Conservation (phyloP, 2,888 invertebrate genomes). For the Drosophila mercatorum region DNA sequence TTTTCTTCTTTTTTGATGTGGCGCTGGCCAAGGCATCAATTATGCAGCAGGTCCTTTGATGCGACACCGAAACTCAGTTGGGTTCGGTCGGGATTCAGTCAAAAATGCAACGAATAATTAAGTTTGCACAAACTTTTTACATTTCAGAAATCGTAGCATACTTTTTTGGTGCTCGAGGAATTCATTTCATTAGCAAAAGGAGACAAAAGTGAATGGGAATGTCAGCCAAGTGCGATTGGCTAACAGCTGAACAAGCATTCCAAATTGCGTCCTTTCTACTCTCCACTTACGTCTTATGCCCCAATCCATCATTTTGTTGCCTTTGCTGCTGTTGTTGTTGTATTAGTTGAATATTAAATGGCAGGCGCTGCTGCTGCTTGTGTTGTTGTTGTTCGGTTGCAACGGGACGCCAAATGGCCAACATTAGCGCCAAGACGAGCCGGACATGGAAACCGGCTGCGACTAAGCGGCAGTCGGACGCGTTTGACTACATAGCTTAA, state of each 20-base stretch:
- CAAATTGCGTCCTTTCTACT: not conserved
- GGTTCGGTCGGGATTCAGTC: constrained; percentile 10
- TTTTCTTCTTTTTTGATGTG: not conserved
- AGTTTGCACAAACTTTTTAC: constrained; percentile 16
- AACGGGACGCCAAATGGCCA: constrained; percentile 37
- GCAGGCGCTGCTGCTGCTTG: constrained; percentile 21
- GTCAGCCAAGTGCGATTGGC: constrained; percentile 10
- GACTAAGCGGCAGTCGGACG: constrained; percentile 14
- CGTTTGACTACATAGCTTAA: constrained; percentile 12
- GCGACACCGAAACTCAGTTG: constrained; percentile 10
- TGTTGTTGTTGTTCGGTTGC: constrained; percentile 10
- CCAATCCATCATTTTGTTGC: constrained; percentile 89
- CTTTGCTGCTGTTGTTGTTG: constrained; percentile 14
- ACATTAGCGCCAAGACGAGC: constrained; percentile 47
- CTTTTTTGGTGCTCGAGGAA: constrained; percentile 28
- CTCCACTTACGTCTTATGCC: constrained; percentile 89
- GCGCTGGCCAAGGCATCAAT: constrained; percentile 27
- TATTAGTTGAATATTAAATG: constrained; percentile 13
- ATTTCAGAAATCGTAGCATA: constrained; percentile 35
- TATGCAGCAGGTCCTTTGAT: constrained; percentile 14
- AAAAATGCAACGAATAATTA: constrained; percentile 22
- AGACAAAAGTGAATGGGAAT: not conserved
- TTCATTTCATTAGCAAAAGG: constrained; percentile 33
- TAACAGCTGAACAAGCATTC: constrained; percentile 26
- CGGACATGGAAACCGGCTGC: constrained; percentile 36